phyloP scores from a whole-genome alignment of 1,140 invertebrate genomes.

The Myzus persicae region DNA sequence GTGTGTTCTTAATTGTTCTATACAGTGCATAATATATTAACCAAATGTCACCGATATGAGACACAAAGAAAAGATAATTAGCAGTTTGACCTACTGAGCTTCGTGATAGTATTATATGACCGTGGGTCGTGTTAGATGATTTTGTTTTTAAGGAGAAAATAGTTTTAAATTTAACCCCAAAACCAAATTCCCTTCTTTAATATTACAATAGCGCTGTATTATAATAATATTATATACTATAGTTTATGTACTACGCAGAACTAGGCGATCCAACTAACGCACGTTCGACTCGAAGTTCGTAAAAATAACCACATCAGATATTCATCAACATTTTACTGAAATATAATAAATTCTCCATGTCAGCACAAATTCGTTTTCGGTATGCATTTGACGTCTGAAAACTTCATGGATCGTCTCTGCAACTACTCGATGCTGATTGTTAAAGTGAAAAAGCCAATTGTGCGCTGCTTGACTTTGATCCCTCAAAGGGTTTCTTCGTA shows the following conservation, averaged over 20 bases:
- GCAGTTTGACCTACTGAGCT: neutral
- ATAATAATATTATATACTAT: neutral
- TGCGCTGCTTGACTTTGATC: neutral
- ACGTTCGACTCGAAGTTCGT: neutral
- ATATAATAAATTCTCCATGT: neutral
- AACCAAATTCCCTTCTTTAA: neutral
- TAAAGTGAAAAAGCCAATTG: neutral
- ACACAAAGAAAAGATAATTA: neutral
- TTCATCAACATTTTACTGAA: neutral
- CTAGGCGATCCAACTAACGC: neutral
- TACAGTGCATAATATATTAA: too few species aligned
- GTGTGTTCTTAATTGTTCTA: neutral
- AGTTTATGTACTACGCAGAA: neutral
- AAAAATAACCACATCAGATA: neutral
- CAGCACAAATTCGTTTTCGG: neutral
- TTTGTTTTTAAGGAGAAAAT: neutral
- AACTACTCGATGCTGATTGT: neutral
- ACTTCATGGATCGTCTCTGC: neutral
- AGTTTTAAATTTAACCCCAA: neutral
- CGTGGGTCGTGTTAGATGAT: neutral
- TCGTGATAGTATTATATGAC: neutral
- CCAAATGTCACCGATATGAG: too few species aligned
- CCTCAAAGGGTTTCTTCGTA: neutral
- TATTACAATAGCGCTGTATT: too few species aligned
- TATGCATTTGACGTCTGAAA: conserved; percentile 20